Conservation (phyloP, 2,797 vertebrate genomes). For the Thunnus albacares region DNA sequence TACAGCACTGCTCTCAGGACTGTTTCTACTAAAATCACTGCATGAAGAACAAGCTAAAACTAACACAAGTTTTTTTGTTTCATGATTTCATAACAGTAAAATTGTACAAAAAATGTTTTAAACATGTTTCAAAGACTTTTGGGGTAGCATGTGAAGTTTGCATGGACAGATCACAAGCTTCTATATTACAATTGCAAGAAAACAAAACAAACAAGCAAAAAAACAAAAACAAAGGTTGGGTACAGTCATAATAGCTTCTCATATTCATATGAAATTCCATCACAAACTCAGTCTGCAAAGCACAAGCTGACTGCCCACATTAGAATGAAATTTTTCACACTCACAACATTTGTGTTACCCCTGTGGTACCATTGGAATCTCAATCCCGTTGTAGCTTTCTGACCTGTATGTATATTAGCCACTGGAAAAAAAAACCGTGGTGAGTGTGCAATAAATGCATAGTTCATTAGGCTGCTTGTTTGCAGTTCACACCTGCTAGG, state of each 20-base stretch:
- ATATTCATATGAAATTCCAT: constrained; percentile 12
- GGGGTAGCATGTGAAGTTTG: constrained; percentile 18
- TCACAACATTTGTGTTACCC: constrained; percentile 16
- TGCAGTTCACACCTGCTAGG: constrained; percentile 25
- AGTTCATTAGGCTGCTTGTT: constrained; percentile 31
- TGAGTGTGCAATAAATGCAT: constrained; percentile 23
- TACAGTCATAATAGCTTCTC: background rate
- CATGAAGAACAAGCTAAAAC: constrained; percentile 2
- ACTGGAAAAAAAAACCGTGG: constrained; percentile 2
- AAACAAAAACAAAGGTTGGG: background rate
- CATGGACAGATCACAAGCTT: constrained; percentile 19
- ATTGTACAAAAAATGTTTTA: background rate
- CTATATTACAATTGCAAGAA: constrained; percentile 13
- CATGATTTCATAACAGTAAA: constrained; percentile 1
- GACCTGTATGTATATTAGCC: background rate
- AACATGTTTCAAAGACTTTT: background rate
- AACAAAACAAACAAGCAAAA: no score
- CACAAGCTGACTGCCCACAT: constrained; percentile 26
- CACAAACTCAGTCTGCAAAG: background rate
- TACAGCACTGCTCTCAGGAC: constrained; percentile 35
- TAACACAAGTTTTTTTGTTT: background rate
- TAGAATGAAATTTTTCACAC: constrained; percentile 18
- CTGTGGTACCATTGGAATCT: constrained; percentile 15
- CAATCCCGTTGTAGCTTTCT: constrained; percentile 4
- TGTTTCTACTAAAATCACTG: constrained; percentile 15